A percentile compares a stretch with the other conserved stretches of the same genome.
phyloP scores from a whole-genome alignment of 2,888 invertebrate species.

The Exocentrus adspersus region DNA sequence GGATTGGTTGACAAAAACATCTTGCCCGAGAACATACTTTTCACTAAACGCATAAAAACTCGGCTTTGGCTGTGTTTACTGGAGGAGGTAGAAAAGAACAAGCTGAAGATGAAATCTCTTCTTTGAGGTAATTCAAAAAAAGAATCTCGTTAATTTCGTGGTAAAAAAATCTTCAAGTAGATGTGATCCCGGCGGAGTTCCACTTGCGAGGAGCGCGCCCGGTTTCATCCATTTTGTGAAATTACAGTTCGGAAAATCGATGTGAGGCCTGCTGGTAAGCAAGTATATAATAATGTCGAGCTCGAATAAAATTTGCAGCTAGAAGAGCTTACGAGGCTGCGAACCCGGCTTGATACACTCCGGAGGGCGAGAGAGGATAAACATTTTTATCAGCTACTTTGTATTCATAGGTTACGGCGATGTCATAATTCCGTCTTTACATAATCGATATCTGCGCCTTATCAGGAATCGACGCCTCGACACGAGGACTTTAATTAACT shows the following conservation, averaged over 20 bases:
- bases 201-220: conserved; percentile 2
- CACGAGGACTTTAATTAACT: conserved; percentile 52
- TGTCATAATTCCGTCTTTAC: conserved; percentile 60
- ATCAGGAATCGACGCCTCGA: conserved; percentile 55
- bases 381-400: conserved; percentile 63
- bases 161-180: neutral
- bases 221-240: conserved; percentile 15
- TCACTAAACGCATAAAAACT: neutral
- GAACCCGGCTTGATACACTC: conserved; percentile 46
- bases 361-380: conserved; percentile 33
- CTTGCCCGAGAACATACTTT: conserved; percentile 14
- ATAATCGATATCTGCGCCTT: conserved; percentile 59
- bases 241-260: conserved; percentile 28
- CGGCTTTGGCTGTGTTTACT: neutral
- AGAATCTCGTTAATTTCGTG: neutral
- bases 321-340: conserved; percentile 56
- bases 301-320: conserved; percentile 57
- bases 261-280: conserved; percentile 34
- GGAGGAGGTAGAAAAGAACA: too few species aligned
- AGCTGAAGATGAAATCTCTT: too few species aligned
- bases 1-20: conserved; percentile 26
- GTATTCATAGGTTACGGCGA: conserved; percentile 62
- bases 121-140: too few species aligned
- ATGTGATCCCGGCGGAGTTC: too few species aligned
- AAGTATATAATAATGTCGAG: conserved; percentile 40